Evolutionary conservation across 1,140 invertebrate species (phyloP), one percentile per base, ranked within the genome.

Genomic region (Drosophila nigromelanica): DNA sequence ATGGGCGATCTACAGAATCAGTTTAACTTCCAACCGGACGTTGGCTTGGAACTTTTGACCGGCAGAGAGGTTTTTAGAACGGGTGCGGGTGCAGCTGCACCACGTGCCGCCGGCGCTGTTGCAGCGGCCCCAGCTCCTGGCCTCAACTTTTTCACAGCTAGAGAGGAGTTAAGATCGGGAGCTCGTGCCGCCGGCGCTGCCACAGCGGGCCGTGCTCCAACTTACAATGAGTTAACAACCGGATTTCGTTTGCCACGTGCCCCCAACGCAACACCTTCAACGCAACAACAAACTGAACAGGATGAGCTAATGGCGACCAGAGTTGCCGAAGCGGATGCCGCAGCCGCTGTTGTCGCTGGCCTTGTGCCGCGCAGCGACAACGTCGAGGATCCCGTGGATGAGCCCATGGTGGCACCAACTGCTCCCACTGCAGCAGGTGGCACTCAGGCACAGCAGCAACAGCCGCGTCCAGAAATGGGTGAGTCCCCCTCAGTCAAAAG

Each of bases 361-460:
- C 27, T 87, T 7, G 79, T 78, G 33, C 39, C 39, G 0, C 33
- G 35, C 10, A 54, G 18, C 15, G 54, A 59, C 4, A 62, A 50
- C 6, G 78, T 82, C 4, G 89, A 90, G 33, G 89, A 90, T 69
- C 89, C 89, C 1, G 78, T 90, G 6, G 85, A 85, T 63, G 89
- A 91, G 8, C 89, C 78, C 7, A 80, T 83, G 83, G 78, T 87
- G 45, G 71, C 71, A 4, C 70, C 68, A 35, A 5, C 35, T 45
- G 15, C 12, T 2, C 10, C 71, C 12, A 64, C 52, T 55, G 40
- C 67, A 33, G n/a, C 24, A 18, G 18, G 1, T 10, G 43, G 15
- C 11, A 1, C 52, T 7, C 71, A 58, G 12, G 14, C 42, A 2
- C 79, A 68, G 21, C 43, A 73, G n/a, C 67, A 52, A 43, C 51